phyloP scores from a whole-genome alignment of 1,140 invertebrate genomes.

The Sminthurides bifidus region DNA sequence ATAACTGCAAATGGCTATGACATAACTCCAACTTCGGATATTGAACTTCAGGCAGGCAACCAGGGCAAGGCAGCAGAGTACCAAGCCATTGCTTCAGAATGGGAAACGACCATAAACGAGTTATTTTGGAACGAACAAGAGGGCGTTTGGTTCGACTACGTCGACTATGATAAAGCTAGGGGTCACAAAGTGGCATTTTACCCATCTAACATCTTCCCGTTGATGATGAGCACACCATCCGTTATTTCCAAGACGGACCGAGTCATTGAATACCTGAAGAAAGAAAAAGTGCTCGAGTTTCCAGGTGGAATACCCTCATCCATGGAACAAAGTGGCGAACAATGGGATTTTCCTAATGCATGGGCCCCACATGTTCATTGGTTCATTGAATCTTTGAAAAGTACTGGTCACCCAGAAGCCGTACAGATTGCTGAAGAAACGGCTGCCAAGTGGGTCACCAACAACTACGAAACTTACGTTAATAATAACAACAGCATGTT shows the following conservation, averaged over 20 bases:
- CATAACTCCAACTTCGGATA: too few relatives aligned
- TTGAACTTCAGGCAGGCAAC: too few relatives aligned
- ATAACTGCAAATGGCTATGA: too few relatives aligned
- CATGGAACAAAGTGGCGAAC: conserved; percentile 52
- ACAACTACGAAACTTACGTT: conserved; percentile 51
- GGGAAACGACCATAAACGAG: conserved; percentile 28
- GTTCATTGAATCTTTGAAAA: conserved; percentile 62
- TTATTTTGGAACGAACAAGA: conserved; percentile 77
- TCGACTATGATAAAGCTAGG: not conserved
- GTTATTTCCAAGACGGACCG: conserved; percentile 26
- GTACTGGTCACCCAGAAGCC: conserved; percentile 50
- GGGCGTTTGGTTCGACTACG: conserved; percentile 53
- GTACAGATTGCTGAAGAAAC: conserved; percentile 56
- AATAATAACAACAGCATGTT: conserved; percentile 39
- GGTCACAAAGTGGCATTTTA: conserved; percentile 40
- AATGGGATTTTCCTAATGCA: conserved; percentile 55
- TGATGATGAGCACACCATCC: conserved; percentile 62
- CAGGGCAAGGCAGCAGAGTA: too few relatives aligned
- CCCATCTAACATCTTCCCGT: conserved; percentile 66
- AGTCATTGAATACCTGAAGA: not conserved
- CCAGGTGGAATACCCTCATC: conserved; percentile 73
- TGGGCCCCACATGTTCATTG: conserved; percentile 79
- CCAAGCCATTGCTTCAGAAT: too few relatives aligned
- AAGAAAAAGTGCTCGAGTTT: not conserved
- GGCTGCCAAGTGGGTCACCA: conserved; percentile 65